Evolutionary conservation across 2,797 vertebrate genomes (phyloP), one percentile per base, ranked within the genome.

Genomic region (Silurus aristotelis): DNA sequence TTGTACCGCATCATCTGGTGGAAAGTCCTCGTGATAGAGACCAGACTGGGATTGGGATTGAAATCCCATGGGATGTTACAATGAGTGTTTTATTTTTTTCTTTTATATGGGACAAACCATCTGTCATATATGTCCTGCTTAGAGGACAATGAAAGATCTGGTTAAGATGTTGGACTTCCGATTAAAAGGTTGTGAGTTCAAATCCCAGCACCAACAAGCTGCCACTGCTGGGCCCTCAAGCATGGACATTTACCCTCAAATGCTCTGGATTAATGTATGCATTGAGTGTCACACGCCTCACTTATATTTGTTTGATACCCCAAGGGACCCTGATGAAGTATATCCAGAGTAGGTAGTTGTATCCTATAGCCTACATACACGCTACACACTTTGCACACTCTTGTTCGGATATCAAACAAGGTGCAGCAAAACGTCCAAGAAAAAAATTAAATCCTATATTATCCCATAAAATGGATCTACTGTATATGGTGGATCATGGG

Each of bases 371-470:
- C 38, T 38, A 38, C 3, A 3, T 38, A 38, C 12, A 25, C 52
- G 46, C 1, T n/a, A 38, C 5, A 79, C 85, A 13, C 61, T 87
- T 61, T 76, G 19, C 25, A 19, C 25, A 81, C 25, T 78, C n/a
- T 10, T 31, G 63, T 79, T 75, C 13, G 3, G 13, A 64, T 80
- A 6, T 85, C 67, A 77, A 73, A 13, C 83, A 76, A 43, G 25
- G 64, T 85, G 46, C n/a, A 27, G 73, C 58, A 22, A 80, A 27
- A 84, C 31, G 55, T 52, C 52, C 71, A 63, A 68, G n/a, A 14
- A 27, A 58, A 48, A 83, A 70, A 81, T 58, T 0, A 4, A 4
- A 5, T 38, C 67, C 80, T 22, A 61, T 38, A 46, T 48, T 56
- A 73, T 52, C 71, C 63, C 46, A 48, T 87, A 38, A 38, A 38